Conservation (phyloP, 2,888 invertebrate genomes). For the Nasonovia ribisnigri region DNA sequence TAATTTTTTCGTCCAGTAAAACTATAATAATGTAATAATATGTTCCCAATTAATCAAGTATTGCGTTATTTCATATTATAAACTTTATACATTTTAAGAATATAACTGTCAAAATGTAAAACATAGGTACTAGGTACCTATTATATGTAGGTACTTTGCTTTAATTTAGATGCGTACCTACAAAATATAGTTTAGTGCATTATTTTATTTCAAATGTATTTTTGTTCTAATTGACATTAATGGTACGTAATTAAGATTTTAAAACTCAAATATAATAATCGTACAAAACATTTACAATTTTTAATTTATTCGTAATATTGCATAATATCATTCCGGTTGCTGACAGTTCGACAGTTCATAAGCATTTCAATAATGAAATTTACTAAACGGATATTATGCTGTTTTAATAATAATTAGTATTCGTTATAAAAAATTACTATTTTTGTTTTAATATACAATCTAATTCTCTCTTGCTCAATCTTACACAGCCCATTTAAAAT, state of each 20-base stretch:
- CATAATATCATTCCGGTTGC: too few relatives aligned
- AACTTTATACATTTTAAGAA: background rate
- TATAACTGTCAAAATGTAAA: background rate
- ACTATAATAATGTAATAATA: background rate
- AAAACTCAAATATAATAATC: background rate
- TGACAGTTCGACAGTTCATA: background rate
- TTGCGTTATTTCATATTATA: background rate
- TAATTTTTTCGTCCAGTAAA: background rate
- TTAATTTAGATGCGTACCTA: too few relatives aligned
- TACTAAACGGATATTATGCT: background rate
- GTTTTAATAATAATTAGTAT: background rate
- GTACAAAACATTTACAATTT: too few relatives aligned
- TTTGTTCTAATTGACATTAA: background rate
- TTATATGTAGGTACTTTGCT: background rate
- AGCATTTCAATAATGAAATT: background rate
- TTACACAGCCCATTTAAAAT: too few relatives aligned
- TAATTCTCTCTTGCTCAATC: background rate
- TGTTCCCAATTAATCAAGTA: background rate
- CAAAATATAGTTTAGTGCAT: background rate
- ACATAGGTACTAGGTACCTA: too few relatives aligned
- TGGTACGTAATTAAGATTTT: background rate
- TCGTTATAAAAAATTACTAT: background rate
- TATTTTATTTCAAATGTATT: background rate
- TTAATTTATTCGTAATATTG: too few relatives aligned
- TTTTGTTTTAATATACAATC: background rate